Evolutionary conservation across 92 coral and sea anemone species (phyloP), one percentile per base, ranked within the genome.

Genomic region (Epizoanthus rinbou): DNA sequence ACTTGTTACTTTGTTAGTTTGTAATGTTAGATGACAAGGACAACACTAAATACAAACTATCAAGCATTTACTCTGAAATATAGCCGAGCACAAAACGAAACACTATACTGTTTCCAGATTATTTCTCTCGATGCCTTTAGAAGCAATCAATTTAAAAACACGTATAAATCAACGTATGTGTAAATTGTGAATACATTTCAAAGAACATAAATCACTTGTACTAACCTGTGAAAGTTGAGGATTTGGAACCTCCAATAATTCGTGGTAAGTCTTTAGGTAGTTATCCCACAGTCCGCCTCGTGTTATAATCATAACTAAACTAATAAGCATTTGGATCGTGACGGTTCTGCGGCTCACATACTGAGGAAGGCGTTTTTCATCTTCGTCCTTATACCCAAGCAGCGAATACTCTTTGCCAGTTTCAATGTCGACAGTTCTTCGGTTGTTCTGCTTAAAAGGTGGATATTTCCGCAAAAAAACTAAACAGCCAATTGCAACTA

Each of bases 251-350:
- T 92, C 96, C 15, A 92, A 89, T 16, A 92, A 83, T 18, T 90
- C 92, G 64, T 92, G 93, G 74, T 92, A 92, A 11, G 88, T 84
- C 41, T 84, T 85, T 4, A 89, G 66, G 52, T 79, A 89, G 80
- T 92, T 85, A 64, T 92, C 96, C 96, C 96, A 92, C 88, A 92
- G 78, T 19, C 85, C 88, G 25, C 91, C 84, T 57, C 96, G 87
- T 52, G 78, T 84, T 11, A 88, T 72, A 3, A 87, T 80, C 74
- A 89, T 92, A 41, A 87, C 78, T 15, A 89, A 52, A 69, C 86
- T 87, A 78, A 92, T 25, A 33, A 89, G 50, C 2, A 90, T 64
- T n/a, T 78, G 79, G 31, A 75, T 70, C 47, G 75, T 89, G 24
- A 81, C 84, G 47, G 89, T 54, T 58, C 89, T 79, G 17, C 92